A percentile compares a stretch with the other conserved stretches of the same genome.
These are phyloP conservation scores for Gadus macrocephalus DNA, from an alignment of 2,113 vertebrate species.

Conservation along the genomic window DNA sequence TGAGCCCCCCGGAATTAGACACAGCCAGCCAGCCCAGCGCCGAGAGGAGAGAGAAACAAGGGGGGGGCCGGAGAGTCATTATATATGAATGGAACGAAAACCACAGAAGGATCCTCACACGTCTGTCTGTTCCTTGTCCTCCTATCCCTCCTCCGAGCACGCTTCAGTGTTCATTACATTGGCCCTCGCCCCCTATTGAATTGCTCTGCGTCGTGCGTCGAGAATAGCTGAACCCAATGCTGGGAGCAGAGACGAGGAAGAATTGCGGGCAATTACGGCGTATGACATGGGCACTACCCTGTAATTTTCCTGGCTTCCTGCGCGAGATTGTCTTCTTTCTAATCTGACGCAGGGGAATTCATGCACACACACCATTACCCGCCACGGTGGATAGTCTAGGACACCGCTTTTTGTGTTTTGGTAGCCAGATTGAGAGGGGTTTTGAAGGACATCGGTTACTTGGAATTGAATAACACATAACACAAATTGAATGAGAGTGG, in stretches of 20 bases:
- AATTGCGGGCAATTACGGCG: slow-evolving; percentile 60
- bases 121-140: no score
- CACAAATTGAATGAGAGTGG: not conserved
- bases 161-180: not conserved
- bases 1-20: no score
- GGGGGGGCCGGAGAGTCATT: no score
- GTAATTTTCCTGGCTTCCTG: slow-evolving; percentile 66
- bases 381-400: not conserved
- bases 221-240: slow-evolving; percentile 35
- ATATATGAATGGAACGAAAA: no score
- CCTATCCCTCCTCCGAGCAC: no score
- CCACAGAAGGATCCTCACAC: no score
- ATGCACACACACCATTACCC: slow-evolving; percentile 1
- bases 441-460: not conserved
- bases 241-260: slow-evolving; percentile 46
- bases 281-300: slow-evolving; percentile 61
- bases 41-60: no score
- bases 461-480: not conserved
- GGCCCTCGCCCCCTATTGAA: not conserved
- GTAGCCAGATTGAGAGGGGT: not conserved
- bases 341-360: slow-evolving; percentile 46
- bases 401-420: not conserved
- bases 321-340: slow-evolving; percentile 50
- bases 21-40: no score
- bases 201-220: slow-evolving; percentile 1